A percentile compares a stretch with the other conserved stretches of the same genome.
These are phyloP conservation scores for Tenthredo scrophulariae DNA, from an alignment of 2,888 invertebrate genomes.

Conservation along the genomic window DNA sequence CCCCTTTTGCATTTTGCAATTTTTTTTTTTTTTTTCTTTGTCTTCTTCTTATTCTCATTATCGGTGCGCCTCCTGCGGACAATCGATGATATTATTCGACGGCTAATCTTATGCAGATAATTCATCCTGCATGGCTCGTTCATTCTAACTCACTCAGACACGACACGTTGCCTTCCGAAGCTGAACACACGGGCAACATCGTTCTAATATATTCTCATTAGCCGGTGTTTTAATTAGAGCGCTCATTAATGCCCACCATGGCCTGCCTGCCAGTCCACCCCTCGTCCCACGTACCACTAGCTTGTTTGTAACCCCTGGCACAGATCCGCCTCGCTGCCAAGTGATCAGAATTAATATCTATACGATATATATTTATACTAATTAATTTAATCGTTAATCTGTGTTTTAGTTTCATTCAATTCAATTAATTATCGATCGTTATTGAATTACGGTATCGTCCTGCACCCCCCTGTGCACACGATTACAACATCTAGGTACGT, in stretches of 20 bases:
- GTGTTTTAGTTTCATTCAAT: not conserved
- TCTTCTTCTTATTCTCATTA: not conserved
- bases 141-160: conserved; percentile 8
- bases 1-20: rapidly evolving
- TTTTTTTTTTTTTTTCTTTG: no score
- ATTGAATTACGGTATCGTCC: not conserved
- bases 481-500: no score
- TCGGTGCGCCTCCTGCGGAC: not conserved
- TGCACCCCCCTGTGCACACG: no score
- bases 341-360: conserved; percentile 60
- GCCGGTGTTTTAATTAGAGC: conserved; percentile 74
- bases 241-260: conserved; percentile 71
- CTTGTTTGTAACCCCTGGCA: conserved; percentile 52
- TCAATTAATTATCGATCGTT: not conserved
- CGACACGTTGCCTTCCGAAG: conserved; percentile 57
- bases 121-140: not conserved
- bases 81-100: not conserved
- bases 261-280: conserved; percentile 37
- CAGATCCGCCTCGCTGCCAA: conserved; percentile 48
- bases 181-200: conserved; percentile 61
- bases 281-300: conserved; percentile 40
- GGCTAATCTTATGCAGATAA: not conserved
- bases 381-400: not conserved
- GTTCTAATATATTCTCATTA: conserved; percentile 75
- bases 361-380: not conserved